Conservation (phyloP, 2,888 invertebrate species). For the Neoitamus cyanurus region DNA sequence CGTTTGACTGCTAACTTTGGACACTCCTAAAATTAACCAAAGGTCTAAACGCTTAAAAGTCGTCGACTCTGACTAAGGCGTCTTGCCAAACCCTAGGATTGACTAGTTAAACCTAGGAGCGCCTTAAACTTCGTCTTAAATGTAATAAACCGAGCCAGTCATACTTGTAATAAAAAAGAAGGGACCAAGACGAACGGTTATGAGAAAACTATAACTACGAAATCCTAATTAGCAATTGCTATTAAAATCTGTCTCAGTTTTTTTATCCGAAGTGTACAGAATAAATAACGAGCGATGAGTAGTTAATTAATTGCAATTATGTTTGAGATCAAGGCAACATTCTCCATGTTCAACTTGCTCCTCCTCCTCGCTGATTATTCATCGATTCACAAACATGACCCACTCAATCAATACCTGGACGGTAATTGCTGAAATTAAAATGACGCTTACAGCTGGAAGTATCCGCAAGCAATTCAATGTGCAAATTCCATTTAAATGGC, state of each 20-base stretch:
- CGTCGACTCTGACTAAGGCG: too few species aligned
- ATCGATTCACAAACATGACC: not conserved
- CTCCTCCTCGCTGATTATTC: not conserved
- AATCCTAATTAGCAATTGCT: not conserved
- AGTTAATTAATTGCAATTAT: not conserved
- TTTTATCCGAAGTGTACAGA: not conserved
- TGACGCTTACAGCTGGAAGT: not conserved
- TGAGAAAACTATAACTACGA: not conserved
- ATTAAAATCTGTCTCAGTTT: not conserved
- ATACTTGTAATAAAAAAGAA: too few species aligned
- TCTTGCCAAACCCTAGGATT: too few species aligned
- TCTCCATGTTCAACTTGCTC: not conserved
- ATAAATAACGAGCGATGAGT: not conserved
- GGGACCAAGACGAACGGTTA: not conserved
- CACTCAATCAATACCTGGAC: not conserved
- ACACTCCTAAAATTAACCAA: too few species aligned
- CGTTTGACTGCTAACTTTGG: too few species aligned
- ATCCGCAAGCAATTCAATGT: constrained; percentile 5
- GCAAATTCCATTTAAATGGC: constrained; percentile 27
- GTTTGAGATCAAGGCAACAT: not conserved
- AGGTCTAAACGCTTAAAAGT: too few species aligned
- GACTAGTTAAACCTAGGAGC: too few species aligned
- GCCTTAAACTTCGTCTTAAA: too few species aligned
- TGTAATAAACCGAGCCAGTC: too few species aligned
- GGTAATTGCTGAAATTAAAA: not conserved